Evolutionary conservation across 2,888 invertebrate genomes (phyloP), one percentile per base, ranked within the genome.

Genomic region (Anagyrus pseudococci): DNA sequence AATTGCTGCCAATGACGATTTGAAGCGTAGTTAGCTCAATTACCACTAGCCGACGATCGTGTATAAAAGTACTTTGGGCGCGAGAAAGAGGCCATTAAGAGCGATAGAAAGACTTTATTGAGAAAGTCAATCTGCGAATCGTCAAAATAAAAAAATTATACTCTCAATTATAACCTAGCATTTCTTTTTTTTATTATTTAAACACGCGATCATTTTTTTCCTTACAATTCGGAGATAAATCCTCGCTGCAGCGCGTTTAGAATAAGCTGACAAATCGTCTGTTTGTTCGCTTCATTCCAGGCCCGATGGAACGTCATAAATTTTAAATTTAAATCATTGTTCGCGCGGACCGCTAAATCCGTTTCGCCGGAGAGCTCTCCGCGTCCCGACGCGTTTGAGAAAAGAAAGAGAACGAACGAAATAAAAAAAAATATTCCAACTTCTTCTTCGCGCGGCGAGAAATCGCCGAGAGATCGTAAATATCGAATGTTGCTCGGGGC

Each of bases 301-400:
- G 17, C 4, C 20, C 44, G 37, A 25, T 26, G 52, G 49, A 53
- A 55, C 43, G 44, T 57, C 57, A 23, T 64, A 64, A 64, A 64
- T 64, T 60, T 53, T 25, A 43, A 60, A 60, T 60, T 64, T 57
- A 57, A 60, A 48, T 56, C 59, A 47, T 58, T 58, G 53, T 54
- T 20, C 22, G 8, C n/a, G 15, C 20, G 44, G 13, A 47, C 54
- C 25, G 63, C 50, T 55, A 49, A 54, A 55, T 63, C 37, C 54
- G 55, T 44, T 63, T 54, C 54, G 54, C 43, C 62, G 57, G 52
- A 29, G 23, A 19, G 25, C 50, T 13, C n/a, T n/a, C 10, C 15
- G 25, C 10, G 29, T 4, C 41, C 19, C n/a, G 29, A n/a, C 33
- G 41, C 37, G 33, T 37, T 15, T 8, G 33, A 37, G 33, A 37